Percentiles rank a stretch among this genome's conserved stretches.
These are phyloP conservation scores for Peromyscus leucopus DNA, from an alignment of 2,113 vertebrate species.

Conservation along the genomic window DNA sequence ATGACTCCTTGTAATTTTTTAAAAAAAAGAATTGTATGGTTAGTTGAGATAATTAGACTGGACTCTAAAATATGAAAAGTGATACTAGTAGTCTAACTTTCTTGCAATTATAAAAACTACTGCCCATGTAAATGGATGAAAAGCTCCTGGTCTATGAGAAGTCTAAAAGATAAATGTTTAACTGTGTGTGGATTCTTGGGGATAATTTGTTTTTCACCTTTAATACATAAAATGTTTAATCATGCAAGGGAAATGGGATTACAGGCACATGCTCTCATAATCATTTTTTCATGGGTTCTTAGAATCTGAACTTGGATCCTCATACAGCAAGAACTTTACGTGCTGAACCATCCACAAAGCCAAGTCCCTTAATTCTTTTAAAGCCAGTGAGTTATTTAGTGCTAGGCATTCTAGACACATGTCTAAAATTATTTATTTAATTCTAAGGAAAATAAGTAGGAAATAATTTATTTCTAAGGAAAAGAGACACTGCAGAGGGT, in stretches of 20 bases:
- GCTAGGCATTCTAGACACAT: too few species aligned
- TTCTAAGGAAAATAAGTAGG: too few species aligned
- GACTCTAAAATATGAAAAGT: background rate
- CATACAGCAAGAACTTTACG: too few species aligned
- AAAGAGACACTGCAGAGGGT: too few species aligned
- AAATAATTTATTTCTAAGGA: too few species aligned
- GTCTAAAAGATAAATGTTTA: background rate
- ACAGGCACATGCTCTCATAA: too few species aligned
- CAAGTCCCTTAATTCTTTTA: too few species aligned
- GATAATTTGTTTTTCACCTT: background rate
- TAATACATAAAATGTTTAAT: background rate
- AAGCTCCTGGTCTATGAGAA: background rate
- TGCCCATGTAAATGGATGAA: background rate
- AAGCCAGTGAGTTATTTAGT: too few species aligned
- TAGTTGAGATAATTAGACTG: background rate
- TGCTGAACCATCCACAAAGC: too few species aligned
- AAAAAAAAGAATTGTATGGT: background rate
- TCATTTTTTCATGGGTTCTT: too few species aligned
- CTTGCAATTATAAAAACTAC: background rate
- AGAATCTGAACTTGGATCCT: too few species aligned
- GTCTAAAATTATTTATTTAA: too few species aligned
- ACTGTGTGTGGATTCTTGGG: background rate
- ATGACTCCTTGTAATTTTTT: background rate
- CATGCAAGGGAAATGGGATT: background rate
- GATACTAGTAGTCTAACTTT: background rate